Evolutionary conservation across 2,113 vertebrate genomes (phyloP).

Genomic region (Ibidorhyncha struthersii): DNA sequence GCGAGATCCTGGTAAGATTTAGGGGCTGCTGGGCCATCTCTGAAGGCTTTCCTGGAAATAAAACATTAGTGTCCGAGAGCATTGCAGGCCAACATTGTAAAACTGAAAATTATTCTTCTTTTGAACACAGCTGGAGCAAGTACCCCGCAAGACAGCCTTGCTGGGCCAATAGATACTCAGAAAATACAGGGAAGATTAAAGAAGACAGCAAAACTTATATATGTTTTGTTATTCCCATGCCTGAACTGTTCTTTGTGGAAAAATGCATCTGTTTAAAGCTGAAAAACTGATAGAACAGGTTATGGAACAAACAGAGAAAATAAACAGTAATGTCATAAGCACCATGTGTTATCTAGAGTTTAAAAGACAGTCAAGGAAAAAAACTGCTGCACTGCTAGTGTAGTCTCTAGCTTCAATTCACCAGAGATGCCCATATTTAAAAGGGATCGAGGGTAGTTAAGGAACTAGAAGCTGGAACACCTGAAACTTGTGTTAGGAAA

Average conservation of each 20-base stretch:
- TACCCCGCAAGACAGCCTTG: not conserved
- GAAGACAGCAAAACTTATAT: not conserved
- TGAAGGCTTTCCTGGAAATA: not conserved
- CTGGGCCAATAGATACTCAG: not conserved
- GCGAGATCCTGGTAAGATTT: not conserved
- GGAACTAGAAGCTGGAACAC: not conserved
- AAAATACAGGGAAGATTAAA: not conserved
- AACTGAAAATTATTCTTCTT: not conserved
- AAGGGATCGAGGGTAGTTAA: fast-evolving
- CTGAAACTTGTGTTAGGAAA: not conserved
- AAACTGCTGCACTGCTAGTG: not conserved
- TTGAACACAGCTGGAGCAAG: not conserved
- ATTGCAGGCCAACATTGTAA: not conserved
- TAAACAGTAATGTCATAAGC: not conserved
- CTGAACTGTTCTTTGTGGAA: not conserved
- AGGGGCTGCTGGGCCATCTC: not conserved
- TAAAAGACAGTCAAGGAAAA: not conserved
- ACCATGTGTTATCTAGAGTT: not conserved
- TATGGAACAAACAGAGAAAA: not conserved
- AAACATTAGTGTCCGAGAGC: not conserved
- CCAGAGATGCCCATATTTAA: not conserved
- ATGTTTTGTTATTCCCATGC: not conserved
- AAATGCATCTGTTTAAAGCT: not conserved
- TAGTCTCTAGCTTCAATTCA: not conserved
- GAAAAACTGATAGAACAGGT: not conserved